phyloP scores from a whole-genome alignment of 2,888 invertebrate genomes.

The Hirtodrosophila cameraria region DNA sequence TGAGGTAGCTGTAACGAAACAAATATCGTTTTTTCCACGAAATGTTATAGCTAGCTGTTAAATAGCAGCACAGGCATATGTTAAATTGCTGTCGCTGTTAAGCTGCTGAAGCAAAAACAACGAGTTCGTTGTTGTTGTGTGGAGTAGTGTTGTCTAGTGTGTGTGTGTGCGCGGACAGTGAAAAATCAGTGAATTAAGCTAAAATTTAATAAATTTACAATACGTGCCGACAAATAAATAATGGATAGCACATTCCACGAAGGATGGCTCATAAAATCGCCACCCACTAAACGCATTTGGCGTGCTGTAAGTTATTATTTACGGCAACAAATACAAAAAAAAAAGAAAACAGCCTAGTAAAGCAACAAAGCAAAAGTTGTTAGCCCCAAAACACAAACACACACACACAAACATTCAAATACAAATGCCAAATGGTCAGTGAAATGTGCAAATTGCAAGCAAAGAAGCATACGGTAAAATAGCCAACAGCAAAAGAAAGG shows the following conservation, averaged over 20 bases:
- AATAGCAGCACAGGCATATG: conserved; percentile 5
- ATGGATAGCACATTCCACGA: conserved; percentile 86
- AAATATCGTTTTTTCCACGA: no score
- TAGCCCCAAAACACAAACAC: conserved; percentile 17
- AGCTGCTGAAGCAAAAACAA: background rate
- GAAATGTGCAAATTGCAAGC: conserved; percentile 44
- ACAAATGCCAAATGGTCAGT: conserved; percentile 46
- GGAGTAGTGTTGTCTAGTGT: no score
- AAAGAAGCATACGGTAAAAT: conserved; percentile 40
- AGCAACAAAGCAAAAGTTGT: conserved; percentile 22
- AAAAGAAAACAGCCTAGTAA: no score
- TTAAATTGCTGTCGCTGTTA: conserved; percentile 11
- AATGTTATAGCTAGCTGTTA: background rate
- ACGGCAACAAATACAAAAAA: conserved; percentile 1
- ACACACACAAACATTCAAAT: no score
- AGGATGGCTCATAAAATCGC: conserved; percentile 98
- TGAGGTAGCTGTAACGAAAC: no score
- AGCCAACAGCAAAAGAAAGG: conserved; percentile 16
- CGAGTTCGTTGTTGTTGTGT: background rate
- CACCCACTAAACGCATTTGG: conserved; percentile 95
- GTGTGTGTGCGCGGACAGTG: conserved; percentile 37
- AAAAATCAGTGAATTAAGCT: conserved; percentile 33
- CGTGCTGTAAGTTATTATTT: conserved; percentile 91
- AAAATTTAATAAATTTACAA: conserved; percentile 20
- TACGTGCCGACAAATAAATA: conserved; percentile 19